phyloP scores from a whole-genome alignment of 2,113 vertebrate genomes.

The Lepidiolamprologus cunningtoni region DNA sequence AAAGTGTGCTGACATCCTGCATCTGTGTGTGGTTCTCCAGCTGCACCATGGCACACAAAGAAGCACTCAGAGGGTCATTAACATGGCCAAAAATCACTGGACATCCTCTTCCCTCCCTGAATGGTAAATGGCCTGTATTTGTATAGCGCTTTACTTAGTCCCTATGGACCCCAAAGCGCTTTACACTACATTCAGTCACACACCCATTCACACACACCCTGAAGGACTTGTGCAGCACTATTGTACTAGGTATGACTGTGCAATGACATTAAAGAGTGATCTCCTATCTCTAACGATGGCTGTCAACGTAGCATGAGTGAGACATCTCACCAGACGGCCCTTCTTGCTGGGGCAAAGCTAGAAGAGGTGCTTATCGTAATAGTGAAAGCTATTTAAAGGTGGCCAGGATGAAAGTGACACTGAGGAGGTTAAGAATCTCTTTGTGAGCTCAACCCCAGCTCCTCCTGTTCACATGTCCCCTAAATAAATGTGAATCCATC shows the following conservation, averaged over 20 bases:
- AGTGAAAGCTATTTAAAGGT: not conserved
- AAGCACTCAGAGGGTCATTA: not conserved
- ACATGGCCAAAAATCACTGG: not conserved
- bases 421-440: not conserved
- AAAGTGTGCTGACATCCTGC: not conserved
- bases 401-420: not conserved
- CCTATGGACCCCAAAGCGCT: not conserved
- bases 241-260: not conserved
- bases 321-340: not conserved
- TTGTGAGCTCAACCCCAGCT: not conserved
- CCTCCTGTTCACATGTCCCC: not conserved
- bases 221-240: not conserved
- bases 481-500: not conserved
- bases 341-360: not conserved
- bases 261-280: not conserved
- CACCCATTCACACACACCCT: not conserved
- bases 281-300: not conserved
- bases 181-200: rapidly evolving
- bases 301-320: not conserved
- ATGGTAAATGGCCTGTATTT: not conserved
- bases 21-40: not conserved
- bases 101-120: not conserved
- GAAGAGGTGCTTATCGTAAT: not conserved
- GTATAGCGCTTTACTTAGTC: rapidly evolving
- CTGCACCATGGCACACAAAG: not conserved